These are phyloP conservation scores for Unio pictorum DNA, from an alignment of 2,888 invertebrate species.

Conservation along the genomic window DNA sequence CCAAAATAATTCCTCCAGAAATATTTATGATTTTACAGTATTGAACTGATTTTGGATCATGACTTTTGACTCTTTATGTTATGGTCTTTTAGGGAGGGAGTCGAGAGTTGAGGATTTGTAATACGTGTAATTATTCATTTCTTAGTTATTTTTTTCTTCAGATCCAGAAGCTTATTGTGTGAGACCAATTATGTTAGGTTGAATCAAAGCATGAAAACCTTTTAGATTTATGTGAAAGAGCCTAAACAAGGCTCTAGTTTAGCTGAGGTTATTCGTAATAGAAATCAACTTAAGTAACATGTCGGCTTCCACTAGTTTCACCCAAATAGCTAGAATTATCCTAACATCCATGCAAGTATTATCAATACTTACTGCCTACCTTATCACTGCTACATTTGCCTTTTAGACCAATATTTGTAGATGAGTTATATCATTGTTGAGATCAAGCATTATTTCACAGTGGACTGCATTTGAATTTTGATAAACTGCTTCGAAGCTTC, in stretches of 20 bases:
- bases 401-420: not conserved
- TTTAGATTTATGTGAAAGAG: constrained; percentile 1
- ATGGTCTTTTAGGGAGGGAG: no score
- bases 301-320: not conserved
- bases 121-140: no score
- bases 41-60: no score
- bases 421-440: not conserved
- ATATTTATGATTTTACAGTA: no score
- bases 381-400: not conserved
- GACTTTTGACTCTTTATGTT: no score
- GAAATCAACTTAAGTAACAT: not conserved
- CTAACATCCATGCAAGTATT: not conserved
- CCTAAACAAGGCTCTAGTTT: not conserved
- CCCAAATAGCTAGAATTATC: not conserved
- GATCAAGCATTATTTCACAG: not conserved
- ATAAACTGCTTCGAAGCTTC: no score
- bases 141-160: no score
- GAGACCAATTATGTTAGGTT: no score
- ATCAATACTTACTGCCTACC: no score
- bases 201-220: not conserved
- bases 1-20: no score
- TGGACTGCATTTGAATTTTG: not conserved
- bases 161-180: no score
- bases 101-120: no score
- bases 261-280: not conserved